Base-by-base conservation (phyloP, 2,888 invertebrate genomes). In the Digitonthophagus gazella region DNA sequence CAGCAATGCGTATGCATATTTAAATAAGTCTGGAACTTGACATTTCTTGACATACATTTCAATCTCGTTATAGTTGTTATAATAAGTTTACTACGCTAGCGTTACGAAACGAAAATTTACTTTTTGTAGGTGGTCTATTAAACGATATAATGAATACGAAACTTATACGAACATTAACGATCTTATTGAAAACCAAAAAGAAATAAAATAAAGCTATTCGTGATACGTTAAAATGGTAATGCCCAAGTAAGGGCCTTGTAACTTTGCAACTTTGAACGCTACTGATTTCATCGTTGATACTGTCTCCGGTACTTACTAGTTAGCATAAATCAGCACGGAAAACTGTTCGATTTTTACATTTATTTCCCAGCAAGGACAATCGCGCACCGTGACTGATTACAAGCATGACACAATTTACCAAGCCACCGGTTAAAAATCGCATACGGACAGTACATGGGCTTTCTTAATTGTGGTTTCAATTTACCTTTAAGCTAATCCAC, bases 311-410 rank as follows among this genome's bases (percentile, higher is more conserved):
- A 56, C 44, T n/a, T 44, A 58, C 67, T 61, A 65, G 66, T 65
- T 68, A 66, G 67, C 70, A 67, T 67, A 67, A 65, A 70, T 70
- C 67, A 67, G 67, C 65, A 63, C 69, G 72, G 72, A 73, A 72
- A 72, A 68, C 71, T 70, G 71, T 72, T 70, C 66, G 71, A 71
- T 73, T 73, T 73, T 72, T 69, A 67, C 68, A 69, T 65, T 44
- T 44, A 69, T 71, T 71, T 58, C 58, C 69, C 68, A 71, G 71
- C 80, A 79, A 80, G 80, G 80, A 76, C 80, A 76, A 72, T 75
- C 78, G 74, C 76, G 71, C 72, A 78, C 77, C 80, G 79, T 81
- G 75, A 80, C 80, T 78, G 79, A 80, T 80, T 81, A 77, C 78
- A 72, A 74, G 75, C 78, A 75, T 80, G 80, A 80, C 80, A 80